phyloP scores from a whole-genome alignment of 2,797 vertebrate species.

The Alcedo quadribrachys region DNA sequence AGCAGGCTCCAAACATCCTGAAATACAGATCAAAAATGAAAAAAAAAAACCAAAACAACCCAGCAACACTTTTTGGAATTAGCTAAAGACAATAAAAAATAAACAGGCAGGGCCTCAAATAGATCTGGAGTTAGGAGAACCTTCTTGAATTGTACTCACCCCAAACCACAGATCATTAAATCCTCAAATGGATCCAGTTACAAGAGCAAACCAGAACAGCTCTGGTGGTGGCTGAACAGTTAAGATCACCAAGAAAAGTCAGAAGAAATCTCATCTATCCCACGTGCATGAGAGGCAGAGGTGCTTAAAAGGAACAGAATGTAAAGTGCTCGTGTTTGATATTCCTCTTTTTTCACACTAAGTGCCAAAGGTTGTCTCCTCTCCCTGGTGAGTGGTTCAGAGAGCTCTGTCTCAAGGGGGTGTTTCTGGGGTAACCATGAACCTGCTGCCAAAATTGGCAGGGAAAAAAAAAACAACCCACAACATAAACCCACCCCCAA shows the following conservation, averaged over 20 bases:
- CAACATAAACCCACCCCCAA: no score
- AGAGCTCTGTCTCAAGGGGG: background rate
- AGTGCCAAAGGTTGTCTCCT: background rate
- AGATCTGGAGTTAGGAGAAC: background rate
- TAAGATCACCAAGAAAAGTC: background rate
- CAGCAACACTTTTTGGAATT: background rate
- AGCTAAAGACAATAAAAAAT: background rate
- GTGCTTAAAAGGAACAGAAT: background rate
- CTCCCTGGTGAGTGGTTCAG: fast-evolving
- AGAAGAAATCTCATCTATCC: background rate
- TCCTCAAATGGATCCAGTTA: background rate
- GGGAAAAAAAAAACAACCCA: fast-evolving
- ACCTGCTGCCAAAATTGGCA: background rate
- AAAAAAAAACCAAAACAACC: background rate
- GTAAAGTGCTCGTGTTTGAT: background rate
- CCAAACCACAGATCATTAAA: background rate
- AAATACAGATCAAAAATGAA: background rate
- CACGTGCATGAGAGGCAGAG: fast-evolving
- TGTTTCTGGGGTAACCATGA: background rate
- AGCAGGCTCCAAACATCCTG: background rate
- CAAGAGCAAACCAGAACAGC: background rate
- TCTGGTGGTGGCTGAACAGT: background rate
- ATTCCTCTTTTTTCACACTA: background rate
- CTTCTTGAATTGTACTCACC: background rate
- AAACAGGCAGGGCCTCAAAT: background rate